Conservation (phyloP, 1,140 invertebrate genomes). For the Drosophila lacertosa region DNA sequence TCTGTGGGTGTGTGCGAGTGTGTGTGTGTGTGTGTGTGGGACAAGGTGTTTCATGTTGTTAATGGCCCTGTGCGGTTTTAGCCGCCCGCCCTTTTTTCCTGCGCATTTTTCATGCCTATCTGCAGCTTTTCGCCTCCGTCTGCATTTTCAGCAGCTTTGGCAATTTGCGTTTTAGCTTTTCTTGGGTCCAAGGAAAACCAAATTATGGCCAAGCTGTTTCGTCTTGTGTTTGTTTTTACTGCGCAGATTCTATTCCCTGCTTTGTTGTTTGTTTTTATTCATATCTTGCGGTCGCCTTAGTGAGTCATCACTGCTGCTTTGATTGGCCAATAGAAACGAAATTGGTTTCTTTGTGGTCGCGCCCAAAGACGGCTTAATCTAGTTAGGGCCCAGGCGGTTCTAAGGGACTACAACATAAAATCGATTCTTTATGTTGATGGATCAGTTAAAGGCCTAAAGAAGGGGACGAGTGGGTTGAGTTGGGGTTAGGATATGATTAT, state of each 20-base stretch:
- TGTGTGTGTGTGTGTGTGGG: conserved; percentile 25
- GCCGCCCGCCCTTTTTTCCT: conserved; percentile 1
- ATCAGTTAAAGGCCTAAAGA: neutral
- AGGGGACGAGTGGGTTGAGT: too few species aligned
- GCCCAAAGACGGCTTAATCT: conserved; percentile 35
- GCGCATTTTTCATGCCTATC: conserved; percentile 17
- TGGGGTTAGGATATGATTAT: neutral
- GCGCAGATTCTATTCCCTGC: conserved; percentile 41
- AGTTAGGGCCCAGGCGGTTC: neutral
- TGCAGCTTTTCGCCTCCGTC: neutral
- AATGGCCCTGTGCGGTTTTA: conserved; percentile 41
- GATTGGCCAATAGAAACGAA: conserved; percentile 36
- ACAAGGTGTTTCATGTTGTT: conserved; percentile 73
- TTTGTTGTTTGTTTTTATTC: conserved; percentile 12
- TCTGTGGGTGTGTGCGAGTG: conserved; percentile 14
- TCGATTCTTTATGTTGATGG: neutral
- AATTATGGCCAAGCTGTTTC: conserved; percentile 33
- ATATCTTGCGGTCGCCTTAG: conserved; percentile 50
- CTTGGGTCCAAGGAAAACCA: conserved; percentile 17
- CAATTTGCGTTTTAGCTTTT: conserved; percentile 46
- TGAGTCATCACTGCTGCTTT: conserved; percentile 50
- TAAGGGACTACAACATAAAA: neutral
- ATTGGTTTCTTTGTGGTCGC: conserved; percentile 24
- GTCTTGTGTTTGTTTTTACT: conserved; percentile 59
- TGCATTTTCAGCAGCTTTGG: conserved; percentile 23